These are phyloP conservation scores for Cheilosia impressa DNA, from an alignment of 2,888 invertebrate genomes.

Conservation along the genomic window DNA sequence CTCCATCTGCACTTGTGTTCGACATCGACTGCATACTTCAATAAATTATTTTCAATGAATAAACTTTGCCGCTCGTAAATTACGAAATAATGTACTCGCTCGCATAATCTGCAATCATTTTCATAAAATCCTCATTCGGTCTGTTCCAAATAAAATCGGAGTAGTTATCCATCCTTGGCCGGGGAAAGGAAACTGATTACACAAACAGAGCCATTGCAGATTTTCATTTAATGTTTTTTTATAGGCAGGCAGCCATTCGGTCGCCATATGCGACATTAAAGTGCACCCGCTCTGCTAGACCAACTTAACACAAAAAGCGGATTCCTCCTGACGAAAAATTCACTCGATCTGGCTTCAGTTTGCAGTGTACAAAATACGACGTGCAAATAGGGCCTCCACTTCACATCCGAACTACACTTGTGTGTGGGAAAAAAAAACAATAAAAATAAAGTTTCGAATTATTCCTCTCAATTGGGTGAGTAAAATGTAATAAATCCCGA, in stretches of 20 bases:
- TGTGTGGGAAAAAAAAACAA: constrained; percentile 25
- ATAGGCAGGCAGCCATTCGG: constrained; percentile 70
- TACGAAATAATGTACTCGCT: constrained; percentile 69
- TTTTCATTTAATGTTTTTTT: constrained; percentile 20
- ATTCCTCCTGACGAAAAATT: constrained; percentile 5
- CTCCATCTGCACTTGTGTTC: background rate
- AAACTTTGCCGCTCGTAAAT: constrained; percentile 69
- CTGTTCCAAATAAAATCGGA: constrained; percentile 10
- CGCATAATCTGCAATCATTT: constrained; percentile 73
- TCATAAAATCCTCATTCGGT: constrained; percentile 71
- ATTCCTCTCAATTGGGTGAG: constrained; percentile 71
- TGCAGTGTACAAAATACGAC: constrained; percentile 57
- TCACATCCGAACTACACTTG: background rate
- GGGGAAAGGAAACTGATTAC: constrained; percentile 57
- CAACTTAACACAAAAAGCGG: constrained; percentile 1
- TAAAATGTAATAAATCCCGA: constrained; percentile 69
- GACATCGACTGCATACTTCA: constrained; percentile 37
- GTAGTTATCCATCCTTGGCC: too few species aligned
- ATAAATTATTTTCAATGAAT: constrained; percentile 63
- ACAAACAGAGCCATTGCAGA: constrained; percentile 74
- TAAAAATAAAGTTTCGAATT: constrained; percentile 70
- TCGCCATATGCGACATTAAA: constrained; percentile 59
- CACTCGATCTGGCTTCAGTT: constrained; percentile 4
- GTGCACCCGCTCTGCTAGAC: constrained; percentile 63
- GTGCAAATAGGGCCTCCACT: constrained; percentile 56